A percentile compares a stretch with the other conserved stretches of the same genome.
Conservation (phyloP, 1,140 invertebrate species). For the Bombus waltoni region DNA sequence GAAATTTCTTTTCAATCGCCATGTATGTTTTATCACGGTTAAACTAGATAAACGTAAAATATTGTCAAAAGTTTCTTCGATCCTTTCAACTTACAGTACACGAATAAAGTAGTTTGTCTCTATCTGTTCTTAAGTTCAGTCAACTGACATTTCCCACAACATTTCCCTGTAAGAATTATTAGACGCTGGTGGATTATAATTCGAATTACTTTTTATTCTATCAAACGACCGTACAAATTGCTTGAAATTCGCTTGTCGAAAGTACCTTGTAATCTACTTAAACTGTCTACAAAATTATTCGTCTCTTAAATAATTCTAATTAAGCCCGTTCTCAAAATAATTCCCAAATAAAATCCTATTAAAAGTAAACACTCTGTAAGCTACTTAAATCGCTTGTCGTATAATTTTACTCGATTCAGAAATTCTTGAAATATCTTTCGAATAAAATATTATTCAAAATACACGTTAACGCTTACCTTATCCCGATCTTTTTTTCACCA, state of each 20-base stretch:
- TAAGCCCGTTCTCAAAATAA: not conserved
- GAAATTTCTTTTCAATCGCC: too few species aligned
- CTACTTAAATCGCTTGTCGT: not conserved
- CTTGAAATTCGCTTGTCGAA: not conserved
- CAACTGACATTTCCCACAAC: not conserved
- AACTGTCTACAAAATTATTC: not conserved
- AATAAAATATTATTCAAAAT: not conserved
- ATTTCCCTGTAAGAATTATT: not conserved
- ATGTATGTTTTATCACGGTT: too few species aligned
- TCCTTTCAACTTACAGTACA: too few species aligned
- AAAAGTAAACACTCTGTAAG: not conserved
- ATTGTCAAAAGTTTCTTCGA: too few species aligned
- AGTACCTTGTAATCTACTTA: not conserved
- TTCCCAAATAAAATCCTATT: not conserved
- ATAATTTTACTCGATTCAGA: not conserved
- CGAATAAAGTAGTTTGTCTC: not conserved
- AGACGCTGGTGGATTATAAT: not conserved
- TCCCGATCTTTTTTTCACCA: not conserved
- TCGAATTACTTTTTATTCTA: not conserved
- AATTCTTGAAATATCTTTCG: not conserved
- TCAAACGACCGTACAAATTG: not conserved
- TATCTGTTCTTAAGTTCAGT: not conserved
- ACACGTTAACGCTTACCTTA: not conserved
- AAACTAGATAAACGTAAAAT: too few species aligned
- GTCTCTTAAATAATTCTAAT: not conserved